A percentile compares a stretch with the other conserved stretches of the same genome.
These are phyloP conservation scores for Propithecus perrieri DNA, from an alignment of 2,797 vertebrate species.

Conservation along the genomic window DNA sequence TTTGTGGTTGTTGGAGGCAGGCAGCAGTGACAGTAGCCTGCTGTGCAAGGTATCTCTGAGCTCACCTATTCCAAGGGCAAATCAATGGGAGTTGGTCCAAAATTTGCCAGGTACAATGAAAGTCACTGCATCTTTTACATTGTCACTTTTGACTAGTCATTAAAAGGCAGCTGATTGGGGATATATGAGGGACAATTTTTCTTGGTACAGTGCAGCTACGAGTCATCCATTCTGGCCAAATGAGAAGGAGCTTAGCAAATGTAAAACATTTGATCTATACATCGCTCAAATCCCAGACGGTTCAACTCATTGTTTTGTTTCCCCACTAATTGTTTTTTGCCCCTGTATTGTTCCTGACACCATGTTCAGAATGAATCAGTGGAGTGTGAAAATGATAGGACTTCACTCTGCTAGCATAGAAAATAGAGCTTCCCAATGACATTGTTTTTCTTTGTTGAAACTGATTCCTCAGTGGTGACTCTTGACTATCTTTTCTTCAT, in stretches of 20 bases:
- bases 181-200: conserved; percentile 76
- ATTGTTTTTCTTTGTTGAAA: conserved; percentile 56
- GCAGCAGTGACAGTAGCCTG: background rate
- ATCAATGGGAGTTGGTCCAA: conserved; percentile 58
- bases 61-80: conserved; percentile 69
- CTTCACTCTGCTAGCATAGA: conserved; percentile 42
- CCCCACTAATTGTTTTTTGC: conserved; percentile 70
- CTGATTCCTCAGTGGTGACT: background rate
- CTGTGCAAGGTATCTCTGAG: conserved; percentile 17
- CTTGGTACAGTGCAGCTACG: conserved; percentile 49
- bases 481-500: conserved; percentile 17
- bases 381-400: conserved; percentile 58
- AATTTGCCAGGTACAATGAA: conserved; percentile 66
- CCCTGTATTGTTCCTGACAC: conserved; percentile 48
- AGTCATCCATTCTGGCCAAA: conserved; percentile 55
- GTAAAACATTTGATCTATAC: conserved; percentile 67
- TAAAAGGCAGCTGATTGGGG: conserved; percentile 67
- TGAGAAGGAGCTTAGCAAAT: conserved; percentile 68
- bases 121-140: conserved; percentile 62
- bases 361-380: conserved; percentile 65
- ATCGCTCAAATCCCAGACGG: conserved; percentile 64
- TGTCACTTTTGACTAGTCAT: conserved; percentile 71
- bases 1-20: background rate
- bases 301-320: conserved; percentile 69
- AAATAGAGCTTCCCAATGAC: conserved; percentile 50